Base-by-base conservation (phyloP, 2,113 vertebrate genomes). In the Odocoileus hemionus region DNA sequence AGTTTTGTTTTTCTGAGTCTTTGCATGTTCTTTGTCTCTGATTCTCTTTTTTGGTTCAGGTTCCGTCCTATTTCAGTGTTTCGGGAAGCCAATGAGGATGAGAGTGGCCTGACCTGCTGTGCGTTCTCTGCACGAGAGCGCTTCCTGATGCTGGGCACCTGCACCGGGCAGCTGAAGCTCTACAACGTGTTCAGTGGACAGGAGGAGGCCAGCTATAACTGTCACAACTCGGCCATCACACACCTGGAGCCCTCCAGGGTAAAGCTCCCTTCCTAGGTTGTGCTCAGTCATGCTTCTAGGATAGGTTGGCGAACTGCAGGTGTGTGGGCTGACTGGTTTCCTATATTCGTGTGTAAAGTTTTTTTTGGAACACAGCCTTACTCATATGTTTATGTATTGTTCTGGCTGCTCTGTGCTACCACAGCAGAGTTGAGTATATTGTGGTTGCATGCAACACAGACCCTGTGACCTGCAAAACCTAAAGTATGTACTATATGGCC, bases 41-140 rank as follows among this genome's bases (percentile, higher is more conserved):
- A 93, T 47, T 33, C 13, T 78, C 8, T 67, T 1, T 23, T 36
- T 64, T 54, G 33, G 61, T 54, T 50, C 92, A 99, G 99, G 98
- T 99, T 99, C 97, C 99, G 99, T 96, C 99, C 99, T 7, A 99
- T 99, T 98, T 99, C 99, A 23, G 99, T 99, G 97, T 99, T 99
- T 98, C 99, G 99, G 96, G 99, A 99, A 99, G 99, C 99, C 55
- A 99, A 99, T 39, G 99, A 99, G 97, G 99, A 99, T 93, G 99
- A 99, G 98, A 99, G 99, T 74, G 99, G 99, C 87, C 99, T 99
- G 97, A 99, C 99, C 90, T 99, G 99, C 96, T 99, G 99, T 43
- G 99, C 99, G 0, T 99, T 99, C 98, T 99, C 99, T 17, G 99
- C 99, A 9, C 99, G 99, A 39, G 99, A 99, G 97, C 99, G 99